Evolutionary conservation across 2,113 vertebrate species (phyloP).

Genomic region (Calonectris borealis): DNA sequence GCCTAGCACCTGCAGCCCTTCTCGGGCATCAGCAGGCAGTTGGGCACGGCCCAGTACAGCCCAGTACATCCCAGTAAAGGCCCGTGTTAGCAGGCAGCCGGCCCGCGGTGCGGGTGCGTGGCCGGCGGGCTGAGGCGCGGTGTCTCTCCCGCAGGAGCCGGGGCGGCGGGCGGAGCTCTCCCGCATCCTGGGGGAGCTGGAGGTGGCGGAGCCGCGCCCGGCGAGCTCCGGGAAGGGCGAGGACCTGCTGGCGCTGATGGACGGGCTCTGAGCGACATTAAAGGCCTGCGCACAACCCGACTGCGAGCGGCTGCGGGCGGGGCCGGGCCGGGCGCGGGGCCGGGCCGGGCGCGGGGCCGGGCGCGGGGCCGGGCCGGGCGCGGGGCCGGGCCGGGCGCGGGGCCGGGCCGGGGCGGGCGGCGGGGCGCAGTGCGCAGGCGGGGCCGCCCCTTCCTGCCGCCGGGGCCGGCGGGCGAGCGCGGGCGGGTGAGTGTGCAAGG

Average conservation of each 20-base stretch:
- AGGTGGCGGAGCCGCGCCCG: constrained; percentile 70
- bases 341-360: background rate
- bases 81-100: background rate
- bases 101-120: too few species aligned
- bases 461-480: too few species aligned
- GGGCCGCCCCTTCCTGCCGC: too few species aligned
- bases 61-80: background rate
- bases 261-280: constrained; percentile 77
- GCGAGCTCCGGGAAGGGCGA: constrained; percentile 84
- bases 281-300: background rate
- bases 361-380: too few species aligned
- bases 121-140: background rate
- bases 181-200: constrained; percentile 91
- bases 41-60: background rate
- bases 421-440: too few species aligned
- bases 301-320: background rate
- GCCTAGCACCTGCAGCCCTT: background rate
- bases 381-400: background rate
- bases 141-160: constrained; percentile 77
- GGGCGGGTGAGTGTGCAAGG: too few species aligned
- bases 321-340: background rate
- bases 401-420: too few species aligned
- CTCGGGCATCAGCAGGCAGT: background rate
- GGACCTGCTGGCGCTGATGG: constrained; percentile 94
- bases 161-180: constrained; percentile 82